These are phyloP conservation scores for Drosophila demipolita DNA, from an alignment of 2,888 invertebrate genomes.

Conservation along the genomic window DNA sequence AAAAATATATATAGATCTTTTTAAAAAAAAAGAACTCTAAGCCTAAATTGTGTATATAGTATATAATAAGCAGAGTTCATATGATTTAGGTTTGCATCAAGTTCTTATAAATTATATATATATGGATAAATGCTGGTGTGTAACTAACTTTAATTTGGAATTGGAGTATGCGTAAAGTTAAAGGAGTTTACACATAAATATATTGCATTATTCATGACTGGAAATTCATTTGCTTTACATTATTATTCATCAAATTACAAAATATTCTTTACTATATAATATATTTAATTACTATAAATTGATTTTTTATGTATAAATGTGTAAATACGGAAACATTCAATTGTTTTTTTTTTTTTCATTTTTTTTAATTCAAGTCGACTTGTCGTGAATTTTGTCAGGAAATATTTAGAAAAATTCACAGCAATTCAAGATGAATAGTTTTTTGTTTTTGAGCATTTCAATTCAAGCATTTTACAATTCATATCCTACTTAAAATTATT, in stretches of 20 bases:
- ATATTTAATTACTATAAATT: conserved; percentile 11
- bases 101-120: conserved; percentile 22
- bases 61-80: conserved; percentile 25
- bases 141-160: conserved; percentile 64
- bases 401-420: conserved; percentile 8
- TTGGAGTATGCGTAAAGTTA: conserved; percentile 47
- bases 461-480: conserved; percentile 20
- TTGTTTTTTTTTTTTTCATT: neutral
- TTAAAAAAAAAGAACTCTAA: conserved; percentile 3
- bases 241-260: conserved; percentile 27
- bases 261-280: conserved; percentile 21
- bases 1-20: conserved; percentile 19
- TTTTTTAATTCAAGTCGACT: conserved; percentile 20
- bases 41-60: conserved; percentile 36
- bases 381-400: conserved; percentile 7
- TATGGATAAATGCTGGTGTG: conserved; percentile 17
- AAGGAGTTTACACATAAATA: conserved; percentile 29
- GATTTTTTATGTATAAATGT: neutral
- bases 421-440: conserved; percentile 19
- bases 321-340: conserved; percentile 10
- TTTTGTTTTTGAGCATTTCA: neutral
- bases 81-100: conserved; percentile 34
- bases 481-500: conserved; percentile 34
- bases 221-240: conserved; percentile 25
- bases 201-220: conserved; percentile 62